Base-by-base conservation (phyloP, 2,113 vertebrate genomes). In the Neopipo cinnamomea region DNA sequence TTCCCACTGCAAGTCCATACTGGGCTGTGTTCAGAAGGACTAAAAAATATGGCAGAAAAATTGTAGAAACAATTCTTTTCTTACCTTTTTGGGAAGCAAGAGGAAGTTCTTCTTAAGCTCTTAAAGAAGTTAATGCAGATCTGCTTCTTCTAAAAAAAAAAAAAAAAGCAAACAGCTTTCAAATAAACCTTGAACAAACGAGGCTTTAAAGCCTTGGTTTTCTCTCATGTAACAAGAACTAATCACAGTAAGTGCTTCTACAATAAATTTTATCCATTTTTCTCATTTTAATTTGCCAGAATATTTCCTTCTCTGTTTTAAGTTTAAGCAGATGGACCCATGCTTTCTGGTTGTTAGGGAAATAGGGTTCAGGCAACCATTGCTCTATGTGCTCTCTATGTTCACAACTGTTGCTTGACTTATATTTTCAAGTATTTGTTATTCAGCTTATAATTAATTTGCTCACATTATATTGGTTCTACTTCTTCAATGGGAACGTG, bases 11-110 rank as follows among this genome's bases (percentile, higher is more conserved):
- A 58, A 33, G 12, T 6, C 21, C 22, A 24, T 18, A 35, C 1
- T 39, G 10, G 12, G 11, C 31, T 65, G 12, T 9, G 9, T 33
- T 35, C 37, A 3, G 3, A 70, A 22, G 2, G 7, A 2, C 1
- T 14, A 24, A 78, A 81, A 78, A 37, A 46, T 9, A 46, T 35
- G 30, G 33, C 19, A 47, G 11, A 73, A 65, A 2, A 80, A 30
- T 7, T 25, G 2, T 53, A 42, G 56, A 37, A 12, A 37, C 8
- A 72, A 56, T 37, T 53, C 17, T 67, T 67, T 85, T 67, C 88
- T 53, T 85, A 91, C 74, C 39, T 85, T 75, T 91, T n/a, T 77
- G n/a, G 77, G 37, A 58, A 42, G 42, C 23, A 77, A 52, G 18
- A 41, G 8, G 25, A 75, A 73, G 33, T 6, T 9, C 24, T 50